These are phyloP conservation scores for Ceyx margarethae DNA, from an alignment of 2,113 vertebrate species.

Conservation along the genomic window DNA sequence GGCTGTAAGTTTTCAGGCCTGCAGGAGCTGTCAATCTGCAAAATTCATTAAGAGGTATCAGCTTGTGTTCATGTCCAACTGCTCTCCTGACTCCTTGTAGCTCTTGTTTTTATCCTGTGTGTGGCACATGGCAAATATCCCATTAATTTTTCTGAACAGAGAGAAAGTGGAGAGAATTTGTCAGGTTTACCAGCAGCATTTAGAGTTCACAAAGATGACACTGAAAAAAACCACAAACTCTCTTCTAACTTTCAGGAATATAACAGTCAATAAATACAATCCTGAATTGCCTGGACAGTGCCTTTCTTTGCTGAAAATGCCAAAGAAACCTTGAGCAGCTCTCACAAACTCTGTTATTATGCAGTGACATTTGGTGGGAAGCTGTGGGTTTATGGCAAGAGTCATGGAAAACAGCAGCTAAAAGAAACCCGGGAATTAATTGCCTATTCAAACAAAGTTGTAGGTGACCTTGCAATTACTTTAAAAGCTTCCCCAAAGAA, in stretches of 20 bases:
- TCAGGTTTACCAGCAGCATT: background rate
- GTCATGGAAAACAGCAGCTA: background rate
- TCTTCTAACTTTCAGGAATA: background rate
- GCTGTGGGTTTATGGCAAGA: background rate
- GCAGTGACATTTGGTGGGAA: background rate
- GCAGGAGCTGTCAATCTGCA: background rate
- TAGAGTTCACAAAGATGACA: background rate
- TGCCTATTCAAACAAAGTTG: constrained; percentile 2
- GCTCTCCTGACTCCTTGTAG: background rate
- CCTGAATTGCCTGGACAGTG: background rate
- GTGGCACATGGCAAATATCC: background rate
- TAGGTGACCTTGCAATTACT: background rate
- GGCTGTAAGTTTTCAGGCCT: background rate
- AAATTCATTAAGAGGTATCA: background rate
- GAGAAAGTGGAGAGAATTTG: background rate
- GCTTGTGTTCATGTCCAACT: background rate
- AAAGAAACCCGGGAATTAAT: background rate
- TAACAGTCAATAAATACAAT: background rate
- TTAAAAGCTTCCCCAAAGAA: constrained; percentile 13
- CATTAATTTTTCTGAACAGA: background rate
- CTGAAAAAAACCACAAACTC: background rate
- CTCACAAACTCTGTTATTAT: background rate
- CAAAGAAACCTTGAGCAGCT: background rate
- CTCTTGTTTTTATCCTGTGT: background rate
- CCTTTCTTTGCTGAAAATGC: background rate